Base-by-base conservation (phyloP, 2,888 invertebrate genomes). In the Athetis lepigone region DNA sequence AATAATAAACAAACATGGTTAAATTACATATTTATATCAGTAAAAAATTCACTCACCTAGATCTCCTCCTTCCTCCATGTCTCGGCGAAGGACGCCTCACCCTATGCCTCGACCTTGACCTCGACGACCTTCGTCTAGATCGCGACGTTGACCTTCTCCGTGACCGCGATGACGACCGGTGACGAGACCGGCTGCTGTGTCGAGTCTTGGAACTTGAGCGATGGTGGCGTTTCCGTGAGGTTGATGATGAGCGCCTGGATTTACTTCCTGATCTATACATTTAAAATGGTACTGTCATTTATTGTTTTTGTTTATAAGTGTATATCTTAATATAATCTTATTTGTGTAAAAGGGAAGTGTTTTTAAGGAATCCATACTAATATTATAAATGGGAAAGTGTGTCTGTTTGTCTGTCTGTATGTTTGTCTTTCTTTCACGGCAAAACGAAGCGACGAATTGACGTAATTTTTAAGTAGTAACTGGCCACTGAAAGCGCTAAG, bases 51-150 rank as follows among this genome's bases (percentile, higher is more conserved):
- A 64, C 75, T 67, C 74, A 92, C 93, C 93, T 92, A 3, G 92
- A 90, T 55, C 93, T 85, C 36, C 93, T 79, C 0, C 94, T 78
- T 0, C 85, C 75, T 36, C 93, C 85, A 70, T 91, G 90, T 29
- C 93, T 83, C 4, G 90, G 88, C 1, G 92, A 91, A 5, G 46
- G 47, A 0, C 86, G 85, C 55, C 90, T 87, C 0, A 88, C 81
- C 25, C 83, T 79, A 33, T 86, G 83, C 11, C 86, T 79, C 0
- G 73, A 76, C 63, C 80, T 65, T 5, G 87, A 86, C 11, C 81
- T 70, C 23, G 88, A 85, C 18, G 88, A 83, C 49, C 85, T 80
- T 9, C 88, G 83, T 16, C 88, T 77, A 0, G 90, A 85, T 18
- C 90, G 79, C 8, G 90, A 88, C 23, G 83, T 67, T n/a, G 83